Evolutionary conservation across 2,888 invertebrate species (phyloP).

Genomic region (Dichetophora obliterata): DNA sequence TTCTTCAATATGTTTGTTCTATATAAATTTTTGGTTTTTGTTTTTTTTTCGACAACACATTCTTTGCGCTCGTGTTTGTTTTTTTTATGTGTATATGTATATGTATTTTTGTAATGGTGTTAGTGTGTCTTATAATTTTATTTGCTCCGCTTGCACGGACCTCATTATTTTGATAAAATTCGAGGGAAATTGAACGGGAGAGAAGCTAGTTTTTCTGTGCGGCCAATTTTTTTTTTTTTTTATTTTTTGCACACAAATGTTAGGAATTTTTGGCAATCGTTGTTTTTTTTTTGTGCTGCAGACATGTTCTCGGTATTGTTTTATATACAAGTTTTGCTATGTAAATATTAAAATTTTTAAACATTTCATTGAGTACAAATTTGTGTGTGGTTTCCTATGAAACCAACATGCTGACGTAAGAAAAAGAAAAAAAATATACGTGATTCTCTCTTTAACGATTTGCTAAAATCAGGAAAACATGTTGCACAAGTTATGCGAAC

Average conservation of each 20-base stretch:
- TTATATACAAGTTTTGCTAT: too few species aligned
- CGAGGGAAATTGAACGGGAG: neutral
- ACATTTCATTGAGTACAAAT: too few species aligned
- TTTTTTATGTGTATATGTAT: neutral
- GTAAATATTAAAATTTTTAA: too few species aligned
- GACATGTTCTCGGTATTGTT: too few species aligned
- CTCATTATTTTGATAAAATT: constrained; percentile 18
- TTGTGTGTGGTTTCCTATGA: too few species aligned
- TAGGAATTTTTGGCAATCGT: neutral
- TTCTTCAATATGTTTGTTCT: constrained; percentile 6
- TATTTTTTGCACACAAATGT: neutral
- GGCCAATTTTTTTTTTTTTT: neutral
- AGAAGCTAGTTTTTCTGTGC: neutral
- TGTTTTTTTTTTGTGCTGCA: neutral
- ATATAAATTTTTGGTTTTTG: neutral
- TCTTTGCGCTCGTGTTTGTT: neutral
- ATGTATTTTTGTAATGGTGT: neutral
- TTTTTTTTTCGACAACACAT: neutral
- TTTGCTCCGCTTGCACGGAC: neutral
- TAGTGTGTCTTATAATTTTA: neutral
- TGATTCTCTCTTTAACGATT: too few species aligned
- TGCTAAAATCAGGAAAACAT: too few species aligned
- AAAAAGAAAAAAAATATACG: too few species aligned
- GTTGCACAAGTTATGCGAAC: too few species aligned
- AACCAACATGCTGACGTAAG: too few species aligned